Base-by-base conservation (phyloP, 2,113 vertebrate species). In the Orcinus orca region DNA sequence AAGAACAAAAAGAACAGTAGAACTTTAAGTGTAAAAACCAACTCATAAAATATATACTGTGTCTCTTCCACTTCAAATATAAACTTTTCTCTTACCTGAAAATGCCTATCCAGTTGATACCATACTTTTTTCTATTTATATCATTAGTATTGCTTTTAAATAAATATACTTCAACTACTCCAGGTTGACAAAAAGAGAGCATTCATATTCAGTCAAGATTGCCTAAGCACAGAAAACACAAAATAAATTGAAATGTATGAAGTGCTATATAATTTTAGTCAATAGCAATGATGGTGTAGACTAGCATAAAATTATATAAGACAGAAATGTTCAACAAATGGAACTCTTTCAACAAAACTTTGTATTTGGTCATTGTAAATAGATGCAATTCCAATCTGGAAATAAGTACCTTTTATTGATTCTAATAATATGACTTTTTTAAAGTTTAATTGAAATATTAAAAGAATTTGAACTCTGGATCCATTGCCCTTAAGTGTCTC, bases 1-100 rank as follows among this genome's bases (percentile, higher is more conserved):
- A 91, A 97, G 44, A 26, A 93, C 18, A 95, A 96, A 96, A 88
- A 89, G 31, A 79, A 62, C 31, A 38, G 9, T 50, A 83, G 65
- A 85, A 62, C n/a, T 82, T 63, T 63, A 65, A 60, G 50, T 33
- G 23, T 12, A 62, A 93, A 50, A 88, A 67, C 12, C 3, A 55
- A 76, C 20, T 38, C 3, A 21, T 18, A 33, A 12, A 12, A 33
- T 58, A 53, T 26, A 18, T n/a, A 44, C 21, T 25, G 6, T 53
- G 31, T 65, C 26, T 65, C 70, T 25, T 71, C 4, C 1, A 55
- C 11, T 88, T 94, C 20, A 44, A 26, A 44, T 25, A 18, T 31
- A 65, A 92, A 87, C 0, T n/a, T 70, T 79, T 85, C 15, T 88
- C 26, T 88, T 33, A 44, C 12, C 8, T 93, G 44, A 77, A 89